These are phyloP conservation scores for Thunnus thynnus DNA, from an alignment of 2,113 vertebrate species.

Conservation along the genomic window DNA sequence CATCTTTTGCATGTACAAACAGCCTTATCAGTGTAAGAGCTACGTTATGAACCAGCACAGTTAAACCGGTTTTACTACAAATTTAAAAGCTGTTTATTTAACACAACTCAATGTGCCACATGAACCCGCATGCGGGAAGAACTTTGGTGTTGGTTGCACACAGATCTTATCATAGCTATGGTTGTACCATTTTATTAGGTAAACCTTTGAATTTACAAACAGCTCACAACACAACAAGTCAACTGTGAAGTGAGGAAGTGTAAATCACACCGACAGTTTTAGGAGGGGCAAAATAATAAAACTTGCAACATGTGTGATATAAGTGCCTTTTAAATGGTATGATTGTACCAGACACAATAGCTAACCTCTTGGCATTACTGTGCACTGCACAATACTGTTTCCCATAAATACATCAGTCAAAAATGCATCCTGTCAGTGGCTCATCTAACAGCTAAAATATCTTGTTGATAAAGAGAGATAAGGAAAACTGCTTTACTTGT, in stretches of 20 bases:
- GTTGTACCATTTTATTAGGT: not conserved
- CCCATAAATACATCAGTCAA: no score
- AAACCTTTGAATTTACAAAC: not conserved
- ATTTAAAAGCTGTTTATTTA: not conserved
- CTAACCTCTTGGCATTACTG: not conserved
- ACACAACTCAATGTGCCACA: not conserved
- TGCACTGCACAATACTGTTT: not conserved
- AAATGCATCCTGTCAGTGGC: not conserved
- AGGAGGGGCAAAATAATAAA: not conserved
- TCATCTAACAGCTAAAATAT: not conserved
- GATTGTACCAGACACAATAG: not conserved
- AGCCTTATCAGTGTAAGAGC: not conserved
- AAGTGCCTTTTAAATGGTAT: not conserved
- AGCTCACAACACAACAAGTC: not conserved
- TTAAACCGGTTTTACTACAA: slow-evolving; percentile 9
- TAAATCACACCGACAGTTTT: not conserved
- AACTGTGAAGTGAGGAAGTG: not conserved
- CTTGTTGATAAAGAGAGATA: no score
- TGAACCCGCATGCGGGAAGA: not conserved
- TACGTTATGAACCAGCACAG: not conserved
- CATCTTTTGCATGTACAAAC: not conserved
- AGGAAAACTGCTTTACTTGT: no score
- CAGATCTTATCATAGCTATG: not conserved
- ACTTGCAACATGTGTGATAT: not conserved
- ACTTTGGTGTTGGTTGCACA: not conserved